Evolutionary conservation across 2,888 invertebrate species (phyloP), one percentile per base, ranked within the genome.

Genomic region (Crepidodera aurea): DNA sequence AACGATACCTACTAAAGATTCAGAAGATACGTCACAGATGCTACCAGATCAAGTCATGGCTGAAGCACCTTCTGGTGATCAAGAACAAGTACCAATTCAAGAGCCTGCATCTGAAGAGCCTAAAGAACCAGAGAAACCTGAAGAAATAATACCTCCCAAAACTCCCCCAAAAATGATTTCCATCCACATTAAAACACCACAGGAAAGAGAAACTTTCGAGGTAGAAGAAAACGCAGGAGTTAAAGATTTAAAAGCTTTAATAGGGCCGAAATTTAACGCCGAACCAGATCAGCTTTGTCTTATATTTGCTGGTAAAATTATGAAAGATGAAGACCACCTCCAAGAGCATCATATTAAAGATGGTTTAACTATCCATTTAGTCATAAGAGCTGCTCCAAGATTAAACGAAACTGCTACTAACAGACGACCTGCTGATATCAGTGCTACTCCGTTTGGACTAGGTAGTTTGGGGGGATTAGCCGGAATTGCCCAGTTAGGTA

Each of bases 231-330:
- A 93, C 86, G 90, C 92, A 72, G 88, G 89, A 76, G 91, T 97
- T 74, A 94, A 93, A 86, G 91, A 94, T 83, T 90, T 97, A 76
- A 94, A 94, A 82, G 89, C 90, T 76, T 84, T 88, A 72, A 89
- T 96, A 64, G 88, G 93, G 32, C 87, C 92, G 72, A 91, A 92
- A 81, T 97, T 96, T 82, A 88, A 88, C 77, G 88, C 93, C 2
- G 90, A 93, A 74, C 86, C 90, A 12, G 96, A 96, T 73, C 94
- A 94, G 78, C 83, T 98, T 74, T 96, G 96, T 81, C 86, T 98
- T 62, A 98, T 98, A 79, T 98, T 98, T 83, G 97, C 97, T 80
- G 98, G 98, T 58, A 98, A 98, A 87, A 98, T 98, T 66, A 90
- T 98, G 89, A 98, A 98, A 82, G 98, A 98, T 84, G 88, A 86